These are phyloP conservation scores for Andrena haemorrhoa DNA, from an alignment of 2,888 invertebrate genomes.

Conservation along the genomic window DNA sequence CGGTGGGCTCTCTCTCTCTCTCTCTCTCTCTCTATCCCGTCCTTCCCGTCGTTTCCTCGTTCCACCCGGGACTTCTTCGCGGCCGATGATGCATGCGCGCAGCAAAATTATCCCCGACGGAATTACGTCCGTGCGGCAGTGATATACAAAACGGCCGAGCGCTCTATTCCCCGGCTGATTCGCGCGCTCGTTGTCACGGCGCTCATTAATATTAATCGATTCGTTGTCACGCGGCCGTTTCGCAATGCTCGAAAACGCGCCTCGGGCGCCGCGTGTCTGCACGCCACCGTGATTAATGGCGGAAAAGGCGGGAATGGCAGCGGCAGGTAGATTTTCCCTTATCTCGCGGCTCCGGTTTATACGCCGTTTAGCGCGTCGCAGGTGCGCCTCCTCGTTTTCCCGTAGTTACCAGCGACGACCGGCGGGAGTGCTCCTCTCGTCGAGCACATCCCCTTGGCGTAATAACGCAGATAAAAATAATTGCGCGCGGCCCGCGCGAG, in stretches of 20 bases:
- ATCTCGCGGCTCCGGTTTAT: conserved; percentile 39
- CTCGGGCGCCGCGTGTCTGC: conserved; percentile 57
- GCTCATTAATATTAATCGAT: conserved; percentile 74
- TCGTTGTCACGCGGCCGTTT: conserved; percentile 66
- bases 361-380: conserved; percentile 35
- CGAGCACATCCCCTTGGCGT: conserved; percentile 13
- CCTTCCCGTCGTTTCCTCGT: background rate
- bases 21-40: no score
- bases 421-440: conserved; percentile 19
- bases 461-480: conserved; percentile 54
- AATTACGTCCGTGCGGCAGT: conserved; percentile 36
- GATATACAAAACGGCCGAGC: conserved; percentile 49
- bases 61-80: conserved; percentile 1
- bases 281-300: conserved; percentile 67
- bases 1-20: background rate
- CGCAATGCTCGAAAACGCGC: conserved; percentile 66
- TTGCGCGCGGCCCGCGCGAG: conserved; percentile 6
- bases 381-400: conserved; percentile 48
- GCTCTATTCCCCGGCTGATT: conserved; percentile 53
- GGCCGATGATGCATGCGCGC: background rate
- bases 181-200: conserved; percentile 56
- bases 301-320: conserved; percentile 65
- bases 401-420: conserved; percentile 38
- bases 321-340: conserved; percentile 63
- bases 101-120: conserved; percentile 26